A percentile compares a stretch with the other conserved stretches of the same genome.
phyloP scores from a whole-genome alignment of 2,113 vertebrate genomes.

The Prolemur simus region DNA sequence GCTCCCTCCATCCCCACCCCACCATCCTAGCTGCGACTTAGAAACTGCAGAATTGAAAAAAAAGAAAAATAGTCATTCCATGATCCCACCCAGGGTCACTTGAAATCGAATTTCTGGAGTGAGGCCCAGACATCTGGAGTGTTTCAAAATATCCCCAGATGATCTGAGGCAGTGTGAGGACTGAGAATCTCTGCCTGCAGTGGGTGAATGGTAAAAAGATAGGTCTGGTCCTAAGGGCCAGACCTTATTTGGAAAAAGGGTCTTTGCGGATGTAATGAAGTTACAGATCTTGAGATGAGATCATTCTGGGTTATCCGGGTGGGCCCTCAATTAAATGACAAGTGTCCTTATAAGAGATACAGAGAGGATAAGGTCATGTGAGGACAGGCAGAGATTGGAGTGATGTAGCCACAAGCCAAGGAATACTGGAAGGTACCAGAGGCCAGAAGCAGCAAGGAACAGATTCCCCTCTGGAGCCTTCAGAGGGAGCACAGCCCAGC shows the following conservation, averaged over 20 bases:
- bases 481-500: rapidly evolving
- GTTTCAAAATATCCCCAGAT: neutral
- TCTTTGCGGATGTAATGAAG: neutral
- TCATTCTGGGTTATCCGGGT: neutral
- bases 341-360: neutral
- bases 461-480: neutral
- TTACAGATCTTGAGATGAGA: neutral
- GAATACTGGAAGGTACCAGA: neutral
- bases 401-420: too few species aligned
- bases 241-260: neutral
- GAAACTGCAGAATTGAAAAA: neutral
- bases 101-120: neutral
- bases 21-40: neutral
- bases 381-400: neutral
- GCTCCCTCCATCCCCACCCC: neutral
- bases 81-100: neutral
- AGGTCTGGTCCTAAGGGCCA: neutral
- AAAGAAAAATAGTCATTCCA: neutral
- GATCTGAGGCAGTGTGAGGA: neutral
- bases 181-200: neutral
- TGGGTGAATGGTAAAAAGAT: neutral
- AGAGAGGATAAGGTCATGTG: neutral
- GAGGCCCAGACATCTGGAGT: neutral
- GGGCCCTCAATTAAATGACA: neutral
- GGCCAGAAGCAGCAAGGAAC: neutral